These are phyloP conservation scores for Takifugu bimaculatus DNA, from an alignment of 2,113 vertebrate genomes.

Conservation along the genomic window DNA sequence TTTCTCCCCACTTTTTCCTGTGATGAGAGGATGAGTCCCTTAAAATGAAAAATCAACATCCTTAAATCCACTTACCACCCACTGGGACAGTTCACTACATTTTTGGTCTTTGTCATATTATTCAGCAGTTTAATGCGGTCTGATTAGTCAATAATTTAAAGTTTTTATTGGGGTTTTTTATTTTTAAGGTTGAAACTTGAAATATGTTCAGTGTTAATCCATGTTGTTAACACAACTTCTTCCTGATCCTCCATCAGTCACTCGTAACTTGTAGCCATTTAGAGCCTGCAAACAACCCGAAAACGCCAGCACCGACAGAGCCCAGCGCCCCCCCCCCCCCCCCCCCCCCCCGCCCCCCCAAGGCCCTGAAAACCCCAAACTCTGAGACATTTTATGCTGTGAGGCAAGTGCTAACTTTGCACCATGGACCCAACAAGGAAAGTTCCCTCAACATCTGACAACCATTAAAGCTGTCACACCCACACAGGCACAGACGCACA, in stretches of 20 bases:
- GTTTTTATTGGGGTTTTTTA: no score
- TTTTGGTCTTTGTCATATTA: background rate
- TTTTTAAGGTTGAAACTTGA: no score
- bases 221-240: background rate
- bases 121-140: no score
- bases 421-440: no score
- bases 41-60: slow-evolving; percentile 62
- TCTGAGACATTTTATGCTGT: no score
- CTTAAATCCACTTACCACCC: slow-evolving; percentile 22
- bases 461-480: no score
- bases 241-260: background rate
- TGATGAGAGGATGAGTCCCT: slow-evolving; percentile 43
- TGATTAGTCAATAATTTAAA: no score
- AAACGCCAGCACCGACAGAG: no score
- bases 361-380: background rate
- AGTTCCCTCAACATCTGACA: no score
- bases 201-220: no score
- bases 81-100: background rate
- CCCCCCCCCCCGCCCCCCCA: slow-evolving; percentile 16
- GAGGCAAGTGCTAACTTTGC: no score
- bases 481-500: no score
- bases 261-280: background rate
- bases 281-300: slow-evolving; percentile 3
- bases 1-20: background rate
- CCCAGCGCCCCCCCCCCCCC: background rate